Evolutionary conservation across 2,113 vertebrate species (phyloP).

Genomic region (Callaeas wilsoni): DNA sequence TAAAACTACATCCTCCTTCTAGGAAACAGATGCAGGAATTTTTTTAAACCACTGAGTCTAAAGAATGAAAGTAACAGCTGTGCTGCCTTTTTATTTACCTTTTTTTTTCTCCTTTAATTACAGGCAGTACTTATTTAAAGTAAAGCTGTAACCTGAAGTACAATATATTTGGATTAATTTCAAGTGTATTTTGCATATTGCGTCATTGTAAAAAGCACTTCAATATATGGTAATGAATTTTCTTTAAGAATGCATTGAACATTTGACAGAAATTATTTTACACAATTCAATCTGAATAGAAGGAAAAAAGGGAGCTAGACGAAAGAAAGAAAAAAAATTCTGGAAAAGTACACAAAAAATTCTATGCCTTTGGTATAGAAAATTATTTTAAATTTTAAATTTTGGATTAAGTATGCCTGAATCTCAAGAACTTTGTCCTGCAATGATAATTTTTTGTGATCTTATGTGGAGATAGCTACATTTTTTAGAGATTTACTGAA

Average conservation of each 20-base stretch:
- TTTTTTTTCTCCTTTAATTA: neutral
- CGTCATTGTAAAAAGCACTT: neutral
- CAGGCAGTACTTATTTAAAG: neutral
- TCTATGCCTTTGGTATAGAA: neutral
- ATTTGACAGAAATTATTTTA: neutral
- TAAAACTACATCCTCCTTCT: neutral
- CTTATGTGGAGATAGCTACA: neutral
- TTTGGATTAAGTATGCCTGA: neutral
- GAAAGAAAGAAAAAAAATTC: neutral
- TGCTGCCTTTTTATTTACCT: neutral
- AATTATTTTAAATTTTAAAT: neutral
- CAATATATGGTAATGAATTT: neutral
- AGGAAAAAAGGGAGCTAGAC: neutral
- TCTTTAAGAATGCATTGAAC: neutral
- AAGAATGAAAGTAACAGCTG: neutral
- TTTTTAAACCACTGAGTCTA: neutral
- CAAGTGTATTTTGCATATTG: neutral
- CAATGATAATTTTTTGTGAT: neutral
- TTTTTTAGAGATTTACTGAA: neutral
- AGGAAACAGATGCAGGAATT: neutral
- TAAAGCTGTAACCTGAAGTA: neutral
- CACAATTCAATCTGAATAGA: neutral
- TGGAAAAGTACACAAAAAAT: neutral
- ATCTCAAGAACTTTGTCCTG: neutral
- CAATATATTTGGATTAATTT: neutral